These are phyloP conservation scores for Ecliptopera silaceata DNA, from an alignment of 2,888 invertebrate genomes.

Conservation along the genomic window DNA sequence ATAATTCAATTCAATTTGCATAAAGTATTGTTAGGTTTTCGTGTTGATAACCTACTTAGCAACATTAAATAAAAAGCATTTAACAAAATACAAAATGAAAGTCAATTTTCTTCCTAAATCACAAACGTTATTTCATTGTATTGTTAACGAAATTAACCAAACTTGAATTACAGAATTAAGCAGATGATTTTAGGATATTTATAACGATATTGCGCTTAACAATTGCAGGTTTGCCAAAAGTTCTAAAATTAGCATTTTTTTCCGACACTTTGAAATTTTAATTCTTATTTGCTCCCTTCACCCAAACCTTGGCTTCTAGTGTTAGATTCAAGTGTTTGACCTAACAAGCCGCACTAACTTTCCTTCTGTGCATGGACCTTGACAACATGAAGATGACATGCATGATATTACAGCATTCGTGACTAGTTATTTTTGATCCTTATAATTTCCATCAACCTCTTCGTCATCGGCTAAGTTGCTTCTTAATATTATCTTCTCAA, in stretches of 20 bases:
- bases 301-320: slow-evolving; percentile 48
- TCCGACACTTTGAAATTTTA: slow-evolving; percentile 62
- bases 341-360: slow-evolving; percentile 30
- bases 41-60: no score
- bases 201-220: slow-evolving; percentile 67
- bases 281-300: slow-evolving; percentile 55
- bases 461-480: slow-evolving; percentile 8
- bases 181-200: slow-evolving; percentile 45
- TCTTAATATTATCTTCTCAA: slow-evolving; percentile 12
- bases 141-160: neutral
- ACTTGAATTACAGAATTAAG: slow-evolving; percentile 55
- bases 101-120: slow-evolving; percentile 12
- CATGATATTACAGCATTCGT: slow-evolving; percentile 14
- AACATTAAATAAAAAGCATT: neutral
- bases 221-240: slow-evolving; percentile 83
- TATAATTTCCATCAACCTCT: neutral
- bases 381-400: neutral
- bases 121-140: neutral
- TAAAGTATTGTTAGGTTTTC: no score
- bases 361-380: slow-evolving; percentile 38
- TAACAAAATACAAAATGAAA: neutral
- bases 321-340: slow-evolving; percentile 33
- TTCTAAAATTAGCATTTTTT: slow-evolving; percentile 82
- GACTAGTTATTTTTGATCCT: slow-evolving; percentile 6
- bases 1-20: no score